Base-by-base conservation (phyloP, 2,113 vertebrate species). In the Odontesthes bonariensis region DNA sequence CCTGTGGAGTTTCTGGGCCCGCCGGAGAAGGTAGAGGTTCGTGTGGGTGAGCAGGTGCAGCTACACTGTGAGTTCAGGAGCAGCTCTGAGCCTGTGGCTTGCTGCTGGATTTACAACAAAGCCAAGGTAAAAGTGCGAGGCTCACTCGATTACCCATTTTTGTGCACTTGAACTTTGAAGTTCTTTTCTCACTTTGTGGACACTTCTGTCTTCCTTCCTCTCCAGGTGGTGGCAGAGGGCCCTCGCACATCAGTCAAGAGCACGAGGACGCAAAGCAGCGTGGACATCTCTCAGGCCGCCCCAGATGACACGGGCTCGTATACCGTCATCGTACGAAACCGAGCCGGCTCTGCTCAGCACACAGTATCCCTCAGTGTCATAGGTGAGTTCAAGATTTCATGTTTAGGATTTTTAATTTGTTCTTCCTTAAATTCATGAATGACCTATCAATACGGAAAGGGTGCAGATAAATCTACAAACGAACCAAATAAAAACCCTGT, bases 41-140 rank as follows among this genome's bases (percentile, higher is more conserved):
- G 65, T 64, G 86, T 88, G 3, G 93, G 94, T 32, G 69, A 91
- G 56, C 69, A 77, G 6, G 94, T 85, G 56, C 70, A 31, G 23
- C 88, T 96, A 1, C 31, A 23, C 23, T 95, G 94, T 58, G 63
- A 61, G 42, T 94, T 95, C 86, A 84, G 42, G 60, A 91, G 90
- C 72, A 79, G 86, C 51, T 91, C 33, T 0, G 42, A 83, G 2
- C 94, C 94, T 12, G 92, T 95, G 64, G 94, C 92, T 27, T 94
- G 90, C 78, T 95, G 93, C 82, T 96, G 95, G 95, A 90, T 95
- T 72, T 91, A 88, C 77, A 94, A 95, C 84, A 91, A 73, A 71
- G 84, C 89, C 27, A 91, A 93, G 93, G 95, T 95, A 42, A 54
- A 19, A 23, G 0, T 14, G 31, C 9, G 3, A 13, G 5, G 8